phyloP scores from a whole-genome alignment of 2,797 vertebrate genomes.

The Eidolon dupreanum region DNA sequence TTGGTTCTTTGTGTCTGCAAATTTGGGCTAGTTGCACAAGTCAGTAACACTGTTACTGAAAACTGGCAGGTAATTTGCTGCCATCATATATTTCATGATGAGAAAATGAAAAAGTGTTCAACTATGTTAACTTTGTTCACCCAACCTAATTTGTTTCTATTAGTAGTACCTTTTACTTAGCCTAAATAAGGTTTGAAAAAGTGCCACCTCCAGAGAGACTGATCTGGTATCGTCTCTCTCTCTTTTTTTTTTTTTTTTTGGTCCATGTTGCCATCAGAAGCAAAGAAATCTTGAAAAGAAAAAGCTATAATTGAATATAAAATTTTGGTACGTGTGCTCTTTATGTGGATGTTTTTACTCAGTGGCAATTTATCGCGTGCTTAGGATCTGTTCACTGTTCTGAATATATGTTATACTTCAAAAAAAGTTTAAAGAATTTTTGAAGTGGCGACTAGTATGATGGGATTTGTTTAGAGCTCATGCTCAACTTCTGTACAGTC shows the following conservation, averaged over 20 bases:
- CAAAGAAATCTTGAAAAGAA: too few species aligned
- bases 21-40: background rate
- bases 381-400: slow-evolving; percentile 10
- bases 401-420: slow-evolving; percentile 18
- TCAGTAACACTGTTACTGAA: background rate
- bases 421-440: slow-evolving; percentile 29
- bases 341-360: background rate
- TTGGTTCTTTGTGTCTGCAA: background rate
- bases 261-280: too few species aligned
- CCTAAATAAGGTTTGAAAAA: slow-evolving; percentile 40
- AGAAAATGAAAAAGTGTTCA: background rate
- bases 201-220: background rate
- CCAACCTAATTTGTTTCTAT: background rate
- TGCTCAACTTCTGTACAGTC: background rate
- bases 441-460: background rate
- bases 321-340: background rate
- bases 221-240: background rate
- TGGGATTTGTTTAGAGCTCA: slow-evolving; percentile 32
- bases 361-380: background rate
- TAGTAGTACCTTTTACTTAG: slow-evolving; percentile 4
- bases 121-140: background rate
- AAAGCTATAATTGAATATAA: too few species aligned
- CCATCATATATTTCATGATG: slow-evolving; percentile 9
- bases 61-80: background rate
- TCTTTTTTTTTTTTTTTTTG: background rate